phyloP scores from a whole-genome alignment of 2,888 invertebrate species.

The Neelides folsomi region DNA sequence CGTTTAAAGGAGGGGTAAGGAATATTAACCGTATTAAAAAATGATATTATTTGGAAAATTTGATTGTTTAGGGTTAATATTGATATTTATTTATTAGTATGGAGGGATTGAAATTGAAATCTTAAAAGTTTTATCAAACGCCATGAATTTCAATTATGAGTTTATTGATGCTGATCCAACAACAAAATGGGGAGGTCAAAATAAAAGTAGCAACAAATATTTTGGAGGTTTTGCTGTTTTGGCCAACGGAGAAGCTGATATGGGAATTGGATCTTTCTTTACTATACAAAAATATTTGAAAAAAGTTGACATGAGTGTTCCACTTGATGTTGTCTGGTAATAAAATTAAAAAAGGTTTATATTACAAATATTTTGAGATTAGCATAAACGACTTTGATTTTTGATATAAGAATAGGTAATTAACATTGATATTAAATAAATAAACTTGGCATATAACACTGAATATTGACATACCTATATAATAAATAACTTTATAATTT shows the following conservation, averaged over 20 bases:
- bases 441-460: no score
- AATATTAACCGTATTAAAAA: not conserved
- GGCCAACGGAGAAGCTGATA: slow-evolving; percentile 28
- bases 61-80: not conserved
- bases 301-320: slow-evolving; percentile 31
- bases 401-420: no score
- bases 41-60: not conserved
- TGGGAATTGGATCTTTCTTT: slow-evolving; percentile 31
- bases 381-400: no score
- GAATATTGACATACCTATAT: no score
- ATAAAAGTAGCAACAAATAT: slow-evolving; percentile 12
- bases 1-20: no score
- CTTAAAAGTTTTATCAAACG: slow-evolving; percentile 22
- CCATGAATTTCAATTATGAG: slow-evolving; percentile 31
- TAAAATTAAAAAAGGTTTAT: no score
- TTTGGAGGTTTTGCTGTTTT: slow-evolving; percentile 24
- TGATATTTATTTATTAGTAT: slow-evolving; percentile 14
- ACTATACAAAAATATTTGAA: slow-evolving; percentile 28
- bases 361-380: no score
- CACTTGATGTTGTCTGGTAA: slow-evolving; percentile 27
- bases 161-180: slow-evolving; percentile 23
- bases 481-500: no score
- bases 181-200: slow-evolving; percentile 19
- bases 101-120: slow-evolving; percentile 31
- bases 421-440: no score